Evolutionary conservation across 2,113 vertebrate genomes (phyloP).

Genomic region (Piliocolobus tephrosceles): DNA sequence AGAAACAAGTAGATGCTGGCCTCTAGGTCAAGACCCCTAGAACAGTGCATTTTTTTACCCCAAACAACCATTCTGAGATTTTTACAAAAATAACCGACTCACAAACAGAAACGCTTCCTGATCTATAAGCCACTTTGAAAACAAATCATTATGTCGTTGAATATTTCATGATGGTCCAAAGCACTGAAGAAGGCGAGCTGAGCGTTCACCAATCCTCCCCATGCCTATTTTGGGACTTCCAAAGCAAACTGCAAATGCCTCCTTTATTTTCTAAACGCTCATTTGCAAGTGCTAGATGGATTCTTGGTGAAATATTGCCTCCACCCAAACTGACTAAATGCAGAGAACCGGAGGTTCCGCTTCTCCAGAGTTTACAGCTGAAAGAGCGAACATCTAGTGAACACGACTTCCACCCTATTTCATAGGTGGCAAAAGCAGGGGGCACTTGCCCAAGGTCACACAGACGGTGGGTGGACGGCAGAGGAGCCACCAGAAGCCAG

Average conservation of each 20-base stretch:
- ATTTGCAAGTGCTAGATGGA: conserved; percentile 40
- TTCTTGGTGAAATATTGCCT: neutral
- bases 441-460: conserved; percentile 58
- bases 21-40: conserved; percentile 1
- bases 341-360: neutral
- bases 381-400: neutral
- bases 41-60: neutral
- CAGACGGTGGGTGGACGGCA: neutral
- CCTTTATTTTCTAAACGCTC: conserved; percentile 45
- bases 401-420: neutral
- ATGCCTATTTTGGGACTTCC: conserved; percentile 63
- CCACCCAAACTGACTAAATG: conserved; percentile 5
- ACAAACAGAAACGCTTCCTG: conserved; percentile 74
- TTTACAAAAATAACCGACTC: conserved; percentile 69
- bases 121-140: conserved; percentile 72
- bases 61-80: conserved; percentile 49
- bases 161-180: conserved; percentile 77
- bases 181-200: conserved; percentile 38
- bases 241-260: conserved; percentile 47
- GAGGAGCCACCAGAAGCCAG: neutral
- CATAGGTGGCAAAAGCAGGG: neutral
- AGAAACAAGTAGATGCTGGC: neutral
- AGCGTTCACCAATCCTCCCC: conserved; percentile 29
- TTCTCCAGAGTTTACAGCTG: neutral
- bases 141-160: conserved; percentile 74